Percentiles rank a stretch among this genome's conserved stretches.
phyloP scores from a whole-genome alignment of 2,797 vertebrate genomes.

The Podarcis siculus region DNA sequence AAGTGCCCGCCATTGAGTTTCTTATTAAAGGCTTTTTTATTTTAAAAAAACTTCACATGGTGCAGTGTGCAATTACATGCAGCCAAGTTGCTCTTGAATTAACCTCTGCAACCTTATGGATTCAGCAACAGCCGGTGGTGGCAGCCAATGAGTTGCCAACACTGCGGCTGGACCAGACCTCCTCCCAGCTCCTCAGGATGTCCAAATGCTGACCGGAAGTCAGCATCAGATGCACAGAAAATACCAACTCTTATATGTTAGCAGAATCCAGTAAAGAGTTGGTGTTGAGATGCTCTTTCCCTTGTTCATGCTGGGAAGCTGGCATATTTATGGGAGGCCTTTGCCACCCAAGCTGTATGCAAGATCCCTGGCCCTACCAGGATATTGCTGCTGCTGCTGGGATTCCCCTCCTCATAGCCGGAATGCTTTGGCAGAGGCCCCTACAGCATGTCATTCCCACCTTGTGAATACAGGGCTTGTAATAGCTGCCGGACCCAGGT shows the following conservation, averaged over 20 bases:
- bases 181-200: not conserved
- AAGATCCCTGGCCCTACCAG: not conserved
- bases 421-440: not conserved
- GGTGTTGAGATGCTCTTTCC: not conserved
- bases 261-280: not conserved
- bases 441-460: not conserved
- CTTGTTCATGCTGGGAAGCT: not conserved
- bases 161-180: not conserved
- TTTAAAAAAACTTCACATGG: conserved; percentile 48
- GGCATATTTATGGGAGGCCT: not conserved
- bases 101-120: not conserved
- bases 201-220: not conserved
- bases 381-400: not conserved
- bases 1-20: conserved; percentile 61
- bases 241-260: not conserved
- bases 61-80: not conserved
- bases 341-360: not conserved
- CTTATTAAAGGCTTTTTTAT: conserved; percentile 65
- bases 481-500: not conserved
- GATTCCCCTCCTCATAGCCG: conserved; percentile 14
- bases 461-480: not conserved
- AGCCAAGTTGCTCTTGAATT: not conserved
- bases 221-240: not conserved
- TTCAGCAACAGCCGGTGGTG: not conserved
- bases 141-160: not conserved